Evolutionary conservation across 2,797 vertebrate species (phyloP), one percentile per base, ranked within the genome.

Genomic region (Channa striata): DNA sequence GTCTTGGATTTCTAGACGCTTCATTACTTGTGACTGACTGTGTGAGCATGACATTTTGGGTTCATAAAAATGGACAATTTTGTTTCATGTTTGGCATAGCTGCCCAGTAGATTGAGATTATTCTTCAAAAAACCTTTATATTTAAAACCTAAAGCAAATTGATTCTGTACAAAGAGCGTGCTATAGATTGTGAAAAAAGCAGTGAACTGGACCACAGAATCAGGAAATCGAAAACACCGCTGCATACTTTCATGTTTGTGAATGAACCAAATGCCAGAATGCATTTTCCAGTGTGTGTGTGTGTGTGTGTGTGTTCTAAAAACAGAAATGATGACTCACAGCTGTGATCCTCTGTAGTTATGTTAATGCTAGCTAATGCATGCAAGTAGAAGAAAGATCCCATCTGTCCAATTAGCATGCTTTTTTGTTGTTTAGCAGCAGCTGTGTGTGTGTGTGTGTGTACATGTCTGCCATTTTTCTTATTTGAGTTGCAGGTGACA

Each of bases 331-430:
- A 87, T 84, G 87, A 88, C 66, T 87, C 87, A 90, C 78, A 86
- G 77, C 80, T 88, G 82, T 87, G 85, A 71, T 84, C 78, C 76
- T 91, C 82, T 88, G 89, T 90, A 80, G 80, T 82, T 82, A 90
- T 92, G 90, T 74, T 85, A 92, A 93, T 92, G 52, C 53, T 4
- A 59, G 50, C 37, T 91, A 89, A 92, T 92, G 76, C 69, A 89
- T 91, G 75, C 85, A 82, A 50, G 59, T 19, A 60, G 74, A 86
- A 91, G 81, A 93, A 90, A 90, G 87, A 78, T 77, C 77, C 86
- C 90, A 90, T 89, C 91, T 92, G 87, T 69, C 52, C 71, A 81
- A 87, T 92, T 90, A 90, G 79, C 65, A 82, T 72, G 61, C 49
- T 11, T 85, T 72, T 30, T 82, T 92, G n/a, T 92, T 88, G 84